Percentiles rank a stretch among this genome's conserved stretches.
These are phyloP conservation scores for Andrena fulva DNA, from an alignment of 2,888 invertebrate species.

Conservation along the genomic window DNA sequence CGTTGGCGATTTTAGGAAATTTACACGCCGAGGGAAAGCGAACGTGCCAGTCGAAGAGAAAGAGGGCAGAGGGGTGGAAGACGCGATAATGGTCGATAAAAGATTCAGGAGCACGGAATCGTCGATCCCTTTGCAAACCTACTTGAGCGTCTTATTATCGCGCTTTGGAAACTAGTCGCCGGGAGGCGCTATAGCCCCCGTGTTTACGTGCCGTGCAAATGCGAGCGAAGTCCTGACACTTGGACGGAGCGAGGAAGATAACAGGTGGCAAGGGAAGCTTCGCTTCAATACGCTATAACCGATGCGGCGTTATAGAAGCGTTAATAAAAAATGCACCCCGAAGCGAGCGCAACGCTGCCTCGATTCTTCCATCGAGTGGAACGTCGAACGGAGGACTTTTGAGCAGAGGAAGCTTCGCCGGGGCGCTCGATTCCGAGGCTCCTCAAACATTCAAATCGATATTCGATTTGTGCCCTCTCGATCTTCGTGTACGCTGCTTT, in stretches of 20 bases:
- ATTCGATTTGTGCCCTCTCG: no score
- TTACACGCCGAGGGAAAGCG: background rate
- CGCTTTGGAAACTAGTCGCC: conserved; percentile 18
- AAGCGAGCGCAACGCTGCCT: no score
- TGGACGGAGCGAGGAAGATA: conserved; percentile 20
- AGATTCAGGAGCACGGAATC: conserved; percentile 16
- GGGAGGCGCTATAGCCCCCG: conserved; percentile 3
- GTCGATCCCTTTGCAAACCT: conserved; percentile 6
- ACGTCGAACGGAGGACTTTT: no score
- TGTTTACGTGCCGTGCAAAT: conserved; percentile 15
- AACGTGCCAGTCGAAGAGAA: background rate
- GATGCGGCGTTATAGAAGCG: background rate
- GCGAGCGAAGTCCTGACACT: background rate
- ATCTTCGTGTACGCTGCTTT: no score
- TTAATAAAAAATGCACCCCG: conserved; percentile 9
- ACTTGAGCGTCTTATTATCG: conserved; percentile 25
- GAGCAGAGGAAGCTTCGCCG: no score
- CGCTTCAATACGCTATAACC: background rate
- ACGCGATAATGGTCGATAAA: background rate
- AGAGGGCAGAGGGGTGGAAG: background rate
- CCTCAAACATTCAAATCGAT: background rate
- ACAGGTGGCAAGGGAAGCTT: conserved; percentile 20
- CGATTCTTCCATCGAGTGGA: no score
- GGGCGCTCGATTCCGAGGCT: background rate
- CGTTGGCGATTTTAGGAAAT: background rate